Evolutionary conservation across 1,140 invertebrate species (phyloP).

Genomic region (Caenorhabditis inopinata): DNA sequence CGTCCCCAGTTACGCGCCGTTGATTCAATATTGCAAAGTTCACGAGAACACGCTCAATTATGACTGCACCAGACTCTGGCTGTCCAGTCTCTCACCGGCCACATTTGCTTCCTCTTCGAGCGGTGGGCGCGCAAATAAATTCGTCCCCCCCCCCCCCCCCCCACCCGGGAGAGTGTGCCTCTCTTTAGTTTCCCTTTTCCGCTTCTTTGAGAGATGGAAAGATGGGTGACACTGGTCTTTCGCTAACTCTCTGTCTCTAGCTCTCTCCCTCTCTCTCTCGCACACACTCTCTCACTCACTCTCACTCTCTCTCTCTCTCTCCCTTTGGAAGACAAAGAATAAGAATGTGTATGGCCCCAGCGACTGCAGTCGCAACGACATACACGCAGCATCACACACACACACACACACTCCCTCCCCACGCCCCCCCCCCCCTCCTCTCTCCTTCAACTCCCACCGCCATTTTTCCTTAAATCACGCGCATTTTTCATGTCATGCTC

Average conservation of each 20-base stretch:
- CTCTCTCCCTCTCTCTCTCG: neutral
- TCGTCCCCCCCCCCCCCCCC: neutral
- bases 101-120: no score
- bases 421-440: no score
- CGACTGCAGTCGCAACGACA: no score
- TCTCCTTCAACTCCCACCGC: no score
- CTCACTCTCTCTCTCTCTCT: neutral
- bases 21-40: slow-evolving; percentile 17
- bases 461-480: no score
- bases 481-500: no score
- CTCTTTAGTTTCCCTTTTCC: neutral
- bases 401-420: no score
- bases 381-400: no score
- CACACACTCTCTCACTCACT: neutral
- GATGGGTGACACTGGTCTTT: neutral
- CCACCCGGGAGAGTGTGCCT: no score
- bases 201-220: neutral
- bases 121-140: no score
- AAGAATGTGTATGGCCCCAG: no score
- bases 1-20: neutral
- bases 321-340: no score
- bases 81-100: neutral
- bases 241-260: neutral
- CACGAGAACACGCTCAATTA: neutral
- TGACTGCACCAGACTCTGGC: neutral